Evolutionary conservation across 2,888 invertebrate species (phyloP), one percentile per base, ranked within the genome.

Genomic region (Lycia hirtaria): DNA sequence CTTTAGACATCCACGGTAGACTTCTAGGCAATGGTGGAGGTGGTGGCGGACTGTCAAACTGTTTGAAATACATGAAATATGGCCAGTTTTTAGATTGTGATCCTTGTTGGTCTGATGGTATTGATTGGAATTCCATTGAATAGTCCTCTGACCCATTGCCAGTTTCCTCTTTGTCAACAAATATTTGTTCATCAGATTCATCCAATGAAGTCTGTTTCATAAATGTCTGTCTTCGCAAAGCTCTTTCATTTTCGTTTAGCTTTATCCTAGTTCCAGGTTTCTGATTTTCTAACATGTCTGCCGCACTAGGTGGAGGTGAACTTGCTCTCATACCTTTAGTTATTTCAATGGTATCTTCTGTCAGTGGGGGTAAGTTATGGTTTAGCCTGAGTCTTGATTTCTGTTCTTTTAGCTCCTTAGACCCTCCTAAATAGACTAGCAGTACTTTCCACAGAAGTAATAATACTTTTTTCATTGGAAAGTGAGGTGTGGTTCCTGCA

Each of bases 401-500:
- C 49, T 96, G 88, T 67, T 95, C 94, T 74, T 96, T 95, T 22
- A 99, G 88, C 53, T 96, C 95, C 56, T 96, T 95, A 76, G 97
- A 97, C 5, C 99, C 99, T 17, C 99, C 99, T 44, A 99, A 92
- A 10, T 97, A 96, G 1, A 98, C 95, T 48, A 99, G 92, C 56
- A 99, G 94, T 7, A 98, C 94, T 92, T 99, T 99, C 99, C 99
- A 99, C 1, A 99, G 84, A 14, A 99, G 90, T 43, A 99, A 90
- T 14, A 99, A 92, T 7, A 99, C 97, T 90, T 99, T 99, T 83
- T 98, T 99, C 95, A 99, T 99, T 2, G 99, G 99, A 88, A 98
- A 99, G 90, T 99, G 98, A 14, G 99, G 98, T 4, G 98, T 97
- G 20, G 96, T 95, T 0, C 99, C 99, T 70, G 98, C 97, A 87